Evolutionary conservation across 2,797 vertebrate genomes (phyloP), one percentile per base, ranked within the genome.

Genomic region (Pygocentrus nattereri): DNA sequence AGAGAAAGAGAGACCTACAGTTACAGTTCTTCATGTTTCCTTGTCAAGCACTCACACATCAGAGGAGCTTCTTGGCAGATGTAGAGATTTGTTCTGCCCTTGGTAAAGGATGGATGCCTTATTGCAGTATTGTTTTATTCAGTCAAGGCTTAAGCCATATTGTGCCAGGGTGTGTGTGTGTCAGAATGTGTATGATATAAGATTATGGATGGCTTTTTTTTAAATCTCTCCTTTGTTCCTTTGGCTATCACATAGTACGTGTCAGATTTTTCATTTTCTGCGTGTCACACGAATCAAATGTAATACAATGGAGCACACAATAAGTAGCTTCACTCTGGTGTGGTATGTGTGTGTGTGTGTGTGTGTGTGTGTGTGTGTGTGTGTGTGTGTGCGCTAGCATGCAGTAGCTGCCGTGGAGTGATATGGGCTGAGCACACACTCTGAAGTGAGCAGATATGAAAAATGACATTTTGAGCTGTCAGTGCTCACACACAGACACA

Each of bases 381-480:
- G 4, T 71, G n/a, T 79, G 76, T 79, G 77, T 80, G 85, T 74
- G 69, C 77, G 68, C 84, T 82, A 86, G 85, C 87, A 81, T 85
- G 69, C 61, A 71, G 70, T 79, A 68, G 83, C 85, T 88, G 85
- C 83, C 79, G 76, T 83, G 80, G 69, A 80, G 73, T 84, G 85
- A 88, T 82, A 84, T 59, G 86, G 71, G 70, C 34, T 84, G 74
- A 84, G 64, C 83, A 88, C 81, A 85, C 81, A 82, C 82, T 85
- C 85, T 81, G 85, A 84, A 76, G 77, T 86, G 79, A 65, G 82
- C 81, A 78, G 88, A 87, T 91, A 88, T 88, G 81, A 86, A 84
- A 86, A 56, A 90, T 92, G 92, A 92, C 93, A 93, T 94, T 93
- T 94, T 86, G 61, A 84, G 89, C 88, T 82, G 79, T 81, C 31